phyloP scores from a whole-genome alignment of 2,888 invertebrate species.

The Bellardia bayeri region DNA sequence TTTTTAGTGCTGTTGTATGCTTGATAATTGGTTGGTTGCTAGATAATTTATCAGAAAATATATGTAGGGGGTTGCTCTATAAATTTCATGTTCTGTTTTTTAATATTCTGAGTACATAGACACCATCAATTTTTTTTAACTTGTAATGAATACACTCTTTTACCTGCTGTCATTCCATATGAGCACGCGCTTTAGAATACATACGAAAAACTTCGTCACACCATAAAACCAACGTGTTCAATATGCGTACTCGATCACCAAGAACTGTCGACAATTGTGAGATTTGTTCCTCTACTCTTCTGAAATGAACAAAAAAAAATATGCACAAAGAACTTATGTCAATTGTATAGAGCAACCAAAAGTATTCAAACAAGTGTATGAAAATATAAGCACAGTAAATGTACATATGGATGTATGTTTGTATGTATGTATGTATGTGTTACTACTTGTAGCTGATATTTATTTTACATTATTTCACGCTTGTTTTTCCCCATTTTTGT shows the following conservation, averaged over 20 bases:
- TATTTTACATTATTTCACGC: constrained; percentile 38
- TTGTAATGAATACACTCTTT: constrained; percentile 8
- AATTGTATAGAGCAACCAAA: no score
- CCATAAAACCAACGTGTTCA: constrained; percentile 18
- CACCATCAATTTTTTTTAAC: no score
- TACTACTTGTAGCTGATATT: constrained; percentile 23
- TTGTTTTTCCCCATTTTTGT: constrained; percentile 16
- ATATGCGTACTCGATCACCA: constrained; percentile 44
- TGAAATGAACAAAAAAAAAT: neutral
- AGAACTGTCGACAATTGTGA: constrained; percentile 37
- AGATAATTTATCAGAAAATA: no score
- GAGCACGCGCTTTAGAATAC: constrained; percentile 53
- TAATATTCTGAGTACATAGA: no score
- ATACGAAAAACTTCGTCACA: constrained; percentile 1
- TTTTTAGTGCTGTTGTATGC: no score
- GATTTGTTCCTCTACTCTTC: constrained; percentile 2
- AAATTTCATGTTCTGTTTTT: no score
- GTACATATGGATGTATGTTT: neutral
- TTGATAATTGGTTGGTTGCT: no score
- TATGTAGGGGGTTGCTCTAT: no score
- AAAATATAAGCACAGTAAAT: constrained; percentile 1
- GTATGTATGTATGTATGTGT: neutral
- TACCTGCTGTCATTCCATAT: neutral
- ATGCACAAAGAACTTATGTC: neutral
- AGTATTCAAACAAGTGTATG: neutral